These are phyloP conservation scores for Drosophila sulfurigaster DNA, from an alignment of 1,140 invertebrate genomes.

Conservation along the genomic window DNA sequence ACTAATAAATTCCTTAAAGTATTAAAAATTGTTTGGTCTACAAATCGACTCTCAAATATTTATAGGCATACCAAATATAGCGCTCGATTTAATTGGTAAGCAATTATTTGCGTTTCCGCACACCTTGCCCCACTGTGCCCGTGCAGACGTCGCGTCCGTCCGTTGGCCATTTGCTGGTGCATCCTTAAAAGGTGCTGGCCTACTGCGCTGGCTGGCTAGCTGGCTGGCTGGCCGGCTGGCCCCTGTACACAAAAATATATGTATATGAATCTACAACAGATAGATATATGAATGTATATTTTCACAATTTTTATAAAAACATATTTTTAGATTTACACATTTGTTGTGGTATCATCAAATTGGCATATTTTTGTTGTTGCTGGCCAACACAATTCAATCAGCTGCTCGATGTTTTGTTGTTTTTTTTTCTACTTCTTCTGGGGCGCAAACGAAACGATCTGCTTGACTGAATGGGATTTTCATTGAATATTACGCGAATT, in stretches of 20 bases:
- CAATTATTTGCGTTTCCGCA: neutral
- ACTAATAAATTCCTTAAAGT: too few relatives aligned
- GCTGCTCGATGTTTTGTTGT: conserved; percentile 55
- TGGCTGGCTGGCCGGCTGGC: conserved; percentile 29
- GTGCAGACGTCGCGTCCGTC: conserved; percentile 32
- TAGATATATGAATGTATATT: conserved; percentile 35
- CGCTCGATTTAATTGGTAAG: neutral
- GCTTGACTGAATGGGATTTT: conserved; percentile 62
- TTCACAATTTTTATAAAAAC: conserved; percentile 68
- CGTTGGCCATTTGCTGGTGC: conserved; percentile 51
- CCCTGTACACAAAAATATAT: conserved; percentile 41
- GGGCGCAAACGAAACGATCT: conserved; percentile 25
- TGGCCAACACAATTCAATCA: conserved; percentile 83
- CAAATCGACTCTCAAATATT: neutral
- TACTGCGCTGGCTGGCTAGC: conserved; percentile 33
- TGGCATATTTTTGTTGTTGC: conserved; percentile 76
- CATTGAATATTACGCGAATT: conserved; percentile 41
- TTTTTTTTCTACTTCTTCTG: too few relatives aligned
- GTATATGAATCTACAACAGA: conserved; percentile 8
- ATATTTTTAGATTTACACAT: conserved; percentile 77
- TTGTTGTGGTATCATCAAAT: conserved; percentile 82
- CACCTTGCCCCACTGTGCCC: conserved; percentile 22
- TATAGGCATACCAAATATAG: neutral
- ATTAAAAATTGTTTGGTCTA: too few relatives aligned
- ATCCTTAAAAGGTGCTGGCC: conserved; percentile 82